These are phyloP conservation scores for Cephus nigrinus DNA, from an alignment of 2,888 invertebrate genomes.

Conservation along the genomic window DNA sequence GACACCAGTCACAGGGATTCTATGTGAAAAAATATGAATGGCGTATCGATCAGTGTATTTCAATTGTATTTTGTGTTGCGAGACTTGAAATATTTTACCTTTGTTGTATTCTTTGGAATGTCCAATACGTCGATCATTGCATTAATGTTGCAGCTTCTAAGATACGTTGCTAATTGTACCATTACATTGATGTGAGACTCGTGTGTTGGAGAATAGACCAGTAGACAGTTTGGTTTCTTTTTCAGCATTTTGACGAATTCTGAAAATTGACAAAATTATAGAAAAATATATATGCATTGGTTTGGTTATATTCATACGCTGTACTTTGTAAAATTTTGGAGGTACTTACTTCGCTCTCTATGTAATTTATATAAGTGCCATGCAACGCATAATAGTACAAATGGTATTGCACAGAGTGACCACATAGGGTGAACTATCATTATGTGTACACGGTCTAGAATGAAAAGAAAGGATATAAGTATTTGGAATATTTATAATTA, in stretches of 20 bases:
- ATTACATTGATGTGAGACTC: constrained; percentile 55
- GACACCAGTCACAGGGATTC: constrained; percentile 60
- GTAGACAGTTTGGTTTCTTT: constrained; percentile 53
- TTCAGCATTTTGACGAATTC: background rate
- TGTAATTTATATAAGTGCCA: background rate
- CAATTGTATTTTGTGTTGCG: constrained; percentile 1
- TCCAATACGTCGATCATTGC: constrained; percentile 59
- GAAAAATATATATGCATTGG: background rate
- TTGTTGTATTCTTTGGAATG: constrained; percentile 47
- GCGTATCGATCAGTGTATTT: background rate
- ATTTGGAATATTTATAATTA: background rate
- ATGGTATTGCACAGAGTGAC: background rate
- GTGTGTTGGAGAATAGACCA: constrained; percentile 59
- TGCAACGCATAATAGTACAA: background rate
- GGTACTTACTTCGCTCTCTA: background rate
- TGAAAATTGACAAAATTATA: background rate
- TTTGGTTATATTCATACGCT: background rate
- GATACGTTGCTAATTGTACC: constrained; percentile 53
- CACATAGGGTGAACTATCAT: background rate
- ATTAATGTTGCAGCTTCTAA: constrained; percentile 55
- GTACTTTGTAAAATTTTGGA: background rate
- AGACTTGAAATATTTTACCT: constrained; percentile 41
- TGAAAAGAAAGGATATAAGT: background rate
- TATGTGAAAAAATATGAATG: constrained; percentile 23
- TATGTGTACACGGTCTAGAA: background rate